Evolutionary conservation across 2,888 invertebrate species (phyloP).

Genomic region (Drosophila birchii): DNA sequence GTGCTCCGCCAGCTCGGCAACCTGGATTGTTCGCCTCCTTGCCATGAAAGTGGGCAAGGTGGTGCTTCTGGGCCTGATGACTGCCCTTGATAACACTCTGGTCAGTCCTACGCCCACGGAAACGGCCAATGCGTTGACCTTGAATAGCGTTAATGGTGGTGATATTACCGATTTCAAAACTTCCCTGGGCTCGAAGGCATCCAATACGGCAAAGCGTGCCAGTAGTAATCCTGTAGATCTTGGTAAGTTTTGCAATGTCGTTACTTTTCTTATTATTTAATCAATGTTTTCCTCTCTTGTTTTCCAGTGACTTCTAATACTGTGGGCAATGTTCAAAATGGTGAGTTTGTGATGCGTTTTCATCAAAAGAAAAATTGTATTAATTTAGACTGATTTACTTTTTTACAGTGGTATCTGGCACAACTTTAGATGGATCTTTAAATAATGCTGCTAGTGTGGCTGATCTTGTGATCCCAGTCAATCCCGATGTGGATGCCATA

Average conservation of each 20-base stretch:
- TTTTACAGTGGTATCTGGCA: not conserved
- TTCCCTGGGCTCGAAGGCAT: constrained; percentile 4
- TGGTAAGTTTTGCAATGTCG: not conserved
- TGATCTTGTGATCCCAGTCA: too few relatives aligned
- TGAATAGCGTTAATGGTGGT: constrained; percentile 34
- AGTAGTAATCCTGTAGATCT: constrained; percentile 12
- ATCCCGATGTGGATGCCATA: too few relatives aligned
- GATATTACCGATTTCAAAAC: not conserved
- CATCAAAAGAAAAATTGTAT: not conserved
- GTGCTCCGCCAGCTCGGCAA: constrained; percentile 58
- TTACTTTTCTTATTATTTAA: too few relatives aligned
- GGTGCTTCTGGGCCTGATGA: constrained; percentile 61
- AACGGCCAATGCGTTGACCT: constrained; percentile 16
- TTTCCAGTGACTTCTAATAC: not conserved
- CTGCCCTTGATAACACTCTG: constrained; percentile 53
- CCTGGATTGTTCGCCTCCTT: constrained; percentile 66
- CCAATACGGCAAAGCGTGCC: constrained; percentile 49
- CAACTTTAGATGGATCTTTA: not conserved
- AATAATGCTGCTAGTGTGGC: not conserved
- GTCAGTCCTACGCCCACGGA: constrained; percentile 7
- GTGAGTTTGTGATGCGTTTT: not conserved
- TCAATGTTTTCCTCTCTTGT: not conserved
- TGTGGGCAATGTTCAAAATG: not conserved
- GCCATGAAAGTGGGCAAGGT: constrained; percentile 61
- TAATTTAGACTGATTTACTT: not conserved